These are phyloP conservation scores for Drosophila kanekoi DNA, from an alignment of 2,888 invertebrate species.

Conservation along the genomic window DNA sequence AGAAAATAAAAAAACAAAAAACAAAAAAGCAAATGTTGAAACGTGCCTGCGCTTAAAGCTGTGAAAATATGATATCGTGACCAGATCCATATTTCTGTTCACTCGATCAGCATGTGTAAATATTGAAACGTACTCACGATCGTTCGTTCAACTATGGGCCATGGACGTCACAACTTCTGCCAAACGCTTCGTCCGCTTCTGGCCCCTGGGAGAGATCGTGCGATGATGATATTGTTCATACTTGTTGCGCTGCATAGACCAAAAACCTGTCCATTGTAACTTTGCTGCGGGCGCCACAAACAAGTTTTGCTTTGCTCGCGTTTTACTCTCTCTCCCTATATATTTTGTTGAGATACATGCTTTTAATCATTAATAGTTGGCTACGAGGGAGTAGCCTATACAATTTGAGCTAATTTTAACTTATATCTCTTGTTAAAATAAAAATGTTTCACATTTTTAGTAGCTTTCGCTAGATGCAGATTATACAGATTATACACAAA, in stretches of 20 bases:
- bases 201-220: not conserved
- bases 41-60: slow-evolving; percentile 7
- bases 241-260: slow-evolving; percentile 22
- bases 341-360: slow-evolving; percentile 16
- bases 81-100: slow-evolving; percentile 40
- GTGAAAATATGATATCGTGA: slow-evolving; percentile 34
- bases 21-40: not conserved
- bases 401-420: not conserved
- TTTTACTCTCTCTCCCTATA: slow-evolving; percentile 8
- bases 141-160: slow-evolving; percentile 64
- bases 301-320: slow-evolving; percentile 43
- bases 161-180: slow-evolving; percentile 23
- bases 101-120: slow-evolving; percentile 31
- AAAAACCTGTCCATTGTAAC: slow-evolving; percentile 63
- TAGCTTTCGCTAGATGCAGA: not conserved
- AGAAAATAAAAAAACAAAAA: slow-evolving; percentile 1
- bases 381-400: not conserved
- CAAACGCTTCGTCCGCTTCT: not conserved
- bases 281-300: slow-evolving; percentile 52
- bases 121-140: slow-evolving; percentile 21
- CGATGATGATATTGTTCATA: slow-evolving; percentile 15
- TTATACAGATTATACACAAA: not conserved
- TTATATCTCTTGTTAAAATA: not conserved
- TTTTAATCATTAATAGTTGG: slow-evolving; percentile 6
- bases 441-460: not conserved